Base-by-base conservation (phyloP, 2,888 invertebrate genomes). In the Tachystola acroxantha region DNA sequence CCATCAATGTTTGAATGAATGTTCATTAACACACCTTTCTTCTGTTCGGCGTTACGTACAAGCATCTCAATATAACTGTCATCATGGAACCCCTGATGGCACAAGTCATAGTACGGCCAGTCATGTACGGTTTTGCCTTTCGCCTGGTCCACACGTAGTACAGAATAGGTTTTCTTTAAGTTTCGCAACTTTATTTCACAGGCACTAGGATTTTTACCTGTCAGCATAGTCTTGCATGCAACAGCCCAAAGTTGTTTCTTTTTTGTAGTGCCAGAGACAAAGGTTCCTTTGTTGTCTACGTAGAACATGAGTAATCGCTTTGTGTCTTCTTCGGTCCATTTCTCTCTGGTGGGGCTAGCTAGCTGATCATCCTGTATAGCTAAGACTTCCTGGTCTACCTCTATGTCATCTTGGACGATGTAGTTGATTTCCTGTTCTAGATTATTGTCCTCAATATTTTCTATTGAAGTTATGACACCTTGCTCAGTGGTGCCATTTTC, bases 201-300 rank as follows among this genome's bases (percentile, higher is more conserved):
- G 0, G 57, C 38, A 1, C 54, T 45, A 0, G 71, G 64, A 16
- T 56, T 63, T 54, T 76, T 85, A 0, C 64, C 70, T 0, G 62
- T 39, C 0, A 86, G 51, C 72, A 82, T 80, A 3, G 82, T 81
- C 40, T 75, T 81, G 36, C 84, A 84, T 0, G 80, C 82, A 1
- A 84, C 71, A 0, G 69, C 59, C 86, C 85, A 86, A 3, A 85
- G 49, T 41, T 81, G 73, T 39, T 60, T 65, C 31, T 64, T 73
- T 39, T 71, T 71, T 1, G 75, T 65, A 3, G 57, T 43, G 0
- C 73, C 74, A 7, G 55, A 65, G 2, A 66, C 44, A 32, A 85
- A 84, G 3, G 68, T 63, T n/a, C 69, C 60, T 56, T 81, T 84
- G 28, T 85, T 86, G 39, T 86, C 86, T 37, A 64, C 62, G 37